phyloP scores from a whole-genome alignment of 2,113 vertebrate genomes.

The Trematomus loennbergii region DNA sequence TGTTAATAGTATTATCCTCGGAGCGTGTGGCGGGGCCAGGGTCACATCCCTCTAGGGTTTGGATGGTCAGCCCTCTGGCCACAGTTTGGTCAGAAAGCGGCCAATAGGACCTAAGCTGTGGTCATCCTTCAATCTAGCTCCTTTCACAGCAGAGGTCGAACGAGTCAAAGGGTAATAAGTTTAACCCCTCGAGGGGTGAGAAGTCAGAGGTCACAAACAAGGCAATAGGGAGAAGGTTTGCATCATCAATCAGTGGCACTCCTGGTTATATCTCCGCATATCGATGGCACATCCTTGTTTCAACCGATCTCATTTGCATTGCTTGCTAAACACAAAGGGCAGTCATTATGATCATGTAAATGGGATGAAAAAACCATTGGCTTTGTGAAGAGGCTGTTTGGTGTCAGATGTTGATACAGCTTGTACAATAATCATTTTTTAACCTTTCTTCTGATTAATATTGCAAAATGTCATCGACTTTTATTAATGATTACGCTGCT shows the following conservation, averaged over 20 bases:
- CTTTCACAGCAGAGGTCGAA: slow-evolving; percentile 90
- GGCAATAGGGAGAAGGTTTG: slow-evolving; percentile 86
- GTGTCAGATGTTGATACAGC: not conserved
- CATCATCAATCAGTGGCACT: slow-evolving; percentile 82
- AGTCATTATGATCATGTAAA: slow-evolving; percentile 29
- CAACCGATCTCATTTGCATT: slow-evolving; percentile 74
- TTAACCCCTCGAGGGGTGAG: slow-evolving; percentile 86
- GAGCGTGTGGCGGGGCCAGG: slow-evolving; percentile 77
- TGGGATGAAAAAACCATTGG: not conserved
- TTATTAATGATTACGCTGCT: slow-evolving; percentile 1
- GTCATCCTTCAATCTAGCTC: slow-evolving; percentile 93
- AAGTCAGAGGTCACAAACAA: slow-evolving; percentile 90
- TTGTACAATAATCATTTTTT: not conserved
- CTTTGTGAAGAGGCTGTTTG: not conserved
- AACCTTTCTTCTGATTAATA: not conserved
- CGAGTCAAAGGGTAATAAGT: slow-evolving; percentile 95
- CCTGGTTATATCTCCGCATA: slow-evolving; percentile 71
- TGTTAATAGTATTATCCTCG: slow-evolving; percentile 80
- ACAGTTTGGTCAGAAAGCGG: slow-evolving; percentile 71
- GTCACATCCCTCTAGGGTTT: slow-evolving; percentile 75
- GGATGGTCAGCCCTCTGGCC: slow-evolving; percentile 76
- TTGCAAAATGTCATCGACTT: slow-evolving; percentile 6
- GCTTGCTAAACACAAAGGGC: slow-evolving; percentile 61
- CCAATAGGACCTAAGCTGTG: slow-evolving; percentile 87
- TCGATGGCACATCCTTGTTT: slow-evolving; percentile 61